Base-by-base conservation (phyloP, 2,888 invertebrate genomes). In the Gastrophysa polygoni region DNA sequence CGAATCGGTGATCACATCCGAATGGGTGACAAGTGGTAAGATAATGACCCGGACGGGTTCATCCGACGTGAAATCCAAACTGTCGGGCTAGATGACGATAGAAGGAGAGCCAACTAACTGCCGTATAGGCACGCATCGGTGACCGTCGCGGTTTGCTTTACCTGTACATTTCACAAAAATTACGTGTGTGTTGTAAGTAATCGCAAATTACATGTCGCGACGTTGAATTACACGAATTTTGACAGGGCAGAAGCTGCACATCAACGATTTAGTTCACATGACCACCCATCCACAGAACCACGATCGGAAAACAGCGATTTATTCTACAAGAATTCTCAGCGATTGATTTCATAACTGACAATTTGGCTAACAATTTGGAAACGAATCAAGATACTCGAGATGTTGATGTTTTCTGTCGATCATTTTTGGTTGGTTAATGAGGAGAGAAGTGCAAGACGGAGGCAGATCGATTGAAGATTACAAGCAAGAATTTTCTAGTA, bases 11-110 rank as follows among this genome's bases (percentile, higher is more conserved):
- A 64, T 60, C 64, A 60, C 63, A 49, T 67, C 68, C 71, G 72
- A 71, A 69, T 69, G 67, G 66, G 63, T 65, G 69, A 68, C 69
- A 70, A 68, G 68, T 66, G 64, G 67, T 64, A 68, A 66, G 68
- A 70, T 71, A 70, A 70, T 70, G 64, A 70, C 66, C 67, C 61
- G 54, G 64, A 54, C 66, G 68, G 56, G 68, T 64, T 60, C 68
- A 71, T 29, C 66, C 68, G 68, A 59, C 66, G 60, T 60, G 60
- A 67, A 64, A 64, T 61, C 52, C 51, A 62, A 64, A 62, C 61
- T 58, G 54, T 59, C 61, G 49, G 62, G 14, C 2, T 14, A 14
- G 14, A 38, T 38, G 38, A 38, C 38, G 11, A 14, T 14, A 14
- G 38, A 38, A 38, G 38, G 11, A 14, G 38, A 56, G 46, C 44